Percentiles rank a stretch among this genome's conserved stretches.
Conservation (phyloP, 2,888 invertebrate species). For the Ochlodes sylvanus region DNA sequence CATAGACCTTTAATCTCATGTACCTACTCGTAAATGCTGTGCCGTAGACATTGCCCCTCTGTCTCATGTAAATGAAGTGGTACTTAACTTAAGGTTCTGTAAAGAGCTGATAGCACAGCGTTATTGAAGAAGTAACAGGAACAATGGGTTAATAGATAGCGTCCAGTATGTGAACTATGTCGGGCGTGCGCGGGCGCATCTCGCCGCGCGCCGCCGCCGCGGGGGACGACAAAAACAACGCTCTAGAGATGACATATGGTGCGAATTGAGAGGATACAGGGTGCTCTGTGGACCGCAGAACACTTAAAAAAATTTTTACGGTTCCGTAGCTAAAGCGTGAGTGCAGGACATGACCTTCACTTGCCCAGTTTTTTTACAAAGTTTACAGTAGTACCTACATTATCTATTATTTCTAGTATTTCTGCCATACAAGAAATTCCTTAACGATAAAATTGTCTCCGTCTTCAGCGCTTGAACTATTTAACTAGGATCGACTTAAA, state of each 20-base stretch:
- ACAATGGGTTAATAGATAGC: constrained; percentile 22
- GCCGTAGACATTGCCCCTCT: too few species aligned
- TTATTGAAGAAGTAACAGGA: constrained; percentile 2
- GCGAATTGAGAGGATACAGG: constrained; percentile 57
- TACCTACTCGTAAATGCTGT: too few species aligned
- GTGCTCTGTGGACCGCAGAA: constrained; percentile 40
- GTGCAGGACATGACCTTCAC: too few species aligned
- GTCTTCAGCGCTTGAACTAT: too few species aligned
- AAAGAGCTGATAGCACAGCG: background rate
- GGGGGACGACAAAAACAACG: constrained; percentile 64
- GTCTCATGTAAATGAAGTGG: background rate
- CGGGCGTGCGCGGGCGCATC: constrained; percentile 24
- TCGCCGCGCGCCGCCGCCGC: constrained; percentile 43
- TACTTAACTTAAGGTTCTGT: background rate
- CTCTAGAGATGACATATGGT: constrained; percentile 66
- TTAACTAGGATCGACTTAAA: too few species aligned
- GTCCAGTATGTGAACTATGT: background rate
- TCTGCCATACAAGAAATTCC: too few species aligned
- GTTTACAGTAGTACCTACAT: too few species aligned
- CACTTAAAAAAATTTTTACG: background rate
- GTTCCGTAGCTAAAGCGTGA: too few species aligned
- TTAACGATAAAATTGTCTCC: too few species aligned
- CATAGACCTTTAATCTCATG: too few species aligned
- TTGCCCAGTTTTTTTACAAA: too few species aligned
- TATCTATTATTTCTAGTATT: too few species aligned